Evolutionary conservation across 2,888 invertebrate species (phyloP), one percentile per base, ranked within the genome.

Genomic region (Bombylius major): DNA sequence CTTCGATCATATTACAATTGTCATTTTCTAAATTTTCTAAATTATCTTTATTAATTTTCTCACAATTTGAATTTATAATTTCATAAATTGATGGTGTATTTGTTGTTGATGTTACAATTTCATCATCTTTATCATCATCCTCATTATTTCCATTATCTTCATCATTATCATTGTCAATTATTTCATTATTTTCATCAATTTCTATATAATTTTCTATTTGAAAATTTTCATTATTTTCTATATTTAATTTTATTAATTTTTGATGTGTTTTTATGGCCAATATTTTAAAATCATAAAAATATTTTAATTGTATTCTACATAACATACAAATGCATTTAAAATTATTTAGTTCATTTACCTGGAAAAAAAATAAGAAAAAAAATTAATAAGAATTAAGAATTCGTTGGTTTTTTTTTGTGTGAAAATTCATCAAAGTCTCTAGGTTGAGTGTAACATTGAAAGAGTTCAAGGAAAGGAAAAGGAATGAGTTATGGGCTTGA

Each of bases 211-310:
- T 23, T 23, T 23, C 23, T 23, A 3, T 23, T 23, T 23, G 23
- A 23, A 23, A 23, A 23, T 23, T 23, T 9, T 47, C 31, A 12
- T 47, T 4, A 1, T 32, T 4, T 4, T 51, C 50, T 31, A n/a
- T 5, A 6, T 9, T 46, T 6, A 55, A 34, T 44, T 56, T 49
- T 5, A 48, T 32, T 32, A 55, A n/a, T 39, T 46, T 45, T n/a
- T 47, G 31, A 47, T 55, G 51, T 6, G 55, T 47, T 12, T 51
- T 55, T 5, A 36, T 4, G 5, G 52, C 51, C 44, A 49, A 23
- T 31, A 48, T 8, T 44, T 56, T 56, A 52, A 56, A 56, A n/a
- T 56, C 56, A 33, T 56, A 42, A 23, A 56, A 56, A 47, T 51
- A 56, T 9, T 36, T 56, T 12, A 56, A 39, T 48, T 52, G 56